Evolutionary conservation across 2,113 vertebrate genomes (phyloP), one percentile per base, ranked within the genome.

Genomic region (Pseudopodoces humilis): DNA sequence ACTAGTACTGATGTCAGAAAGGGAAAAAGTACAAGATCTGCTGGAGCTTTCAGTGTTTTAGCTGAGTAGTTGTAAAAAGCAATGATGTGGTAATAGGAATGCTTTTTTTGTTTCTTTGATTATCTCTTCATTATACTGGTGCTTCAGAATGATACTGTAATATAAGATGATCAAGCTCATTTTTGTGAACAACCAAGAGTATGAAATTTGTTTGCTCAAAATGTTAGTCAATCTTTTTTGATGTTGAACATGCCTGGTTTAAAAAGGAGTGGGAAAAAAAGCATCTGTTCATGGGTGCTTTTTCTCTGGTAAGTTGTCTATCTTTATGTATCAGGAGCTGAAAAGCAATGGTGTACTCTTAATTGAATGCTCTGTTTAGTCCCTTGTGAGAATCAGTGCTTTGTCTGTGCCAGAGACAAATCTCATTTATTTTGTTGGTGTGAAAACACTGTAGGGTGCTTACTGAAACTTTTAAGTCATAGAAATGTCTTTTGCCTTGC

Each of bases 201-300:
- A 74, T 81, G 82, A 94, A 94, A 94, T 90, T 88, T 86, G 56
- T 74, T 94, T 94, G 56, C 90, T 94, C 28, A 68, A 64, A 95
- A 93, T 74, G 80, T 94, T 94, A 91, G 71, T 91, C 35, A 67
- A 6, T 76, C 49, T 83, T 77, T 91, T 94, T 88, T 93, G 71
- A 90, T 90, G 68, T 68, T 56, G 83, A 93, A 74, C 62, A 59
- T 77, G 41, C 64, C 68, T 92, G 64, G 68, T 72, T 95, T 95
- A 62, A 65, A 87, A 87, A 88, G 28, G 55, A 62, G 62, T 68
- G 37, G 27, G 22, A 6, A 13, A 50, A 67, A 78, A 68, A 41
- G 37, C 90, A 93, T 93, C 86, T 96, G 94, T 83, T 96, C 71
- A 22, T 81, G 82, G 76, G 37, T 83, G 80, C 16, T 90, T 95